A percentile compares a stretch with the other conserved stretches of the same genome.
phyloP scores from a whole-genome alignment of 2,888 invertebrate species.

The Prosapia bicincta region DNA sequence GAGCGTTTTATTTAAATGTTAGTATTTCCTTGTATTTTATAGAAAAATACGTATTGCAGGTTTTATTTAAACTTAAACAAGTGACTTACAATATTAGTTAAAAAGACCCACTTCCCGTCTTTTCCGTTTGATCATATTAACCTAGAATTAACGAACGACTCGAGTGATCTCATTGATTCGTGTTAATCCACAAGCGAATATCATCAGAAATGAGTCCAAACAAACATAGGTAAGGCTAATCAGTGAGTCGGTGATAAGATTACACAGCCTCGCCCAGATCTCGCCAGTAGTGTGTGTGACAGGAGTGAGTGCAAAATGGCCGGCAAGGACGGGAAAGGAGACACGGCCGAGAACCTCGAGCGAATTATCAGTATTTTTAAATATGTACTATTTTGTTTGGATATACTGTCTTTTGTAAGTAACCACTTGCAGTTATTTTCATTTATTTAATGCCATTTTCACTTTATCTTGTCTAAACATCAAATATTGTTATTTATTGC shows the following conservation, averaged over 20 bases:
- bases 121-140: too few species aligned
- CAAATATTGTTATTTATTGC: too few species aligned
- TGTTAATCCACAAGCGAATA: not conserved
- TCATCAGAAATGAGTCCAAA: not conserved
- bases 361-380: slow-evolving; percentile 76
- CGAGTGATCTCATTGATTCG: not conserved
- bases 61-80: too few species aligned
- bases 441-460: too few species aligned
- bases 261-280: slow-evolving; percentile 6
- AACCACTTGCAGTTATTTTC: too few species aligned
- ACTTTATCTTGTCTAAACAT: too few species aligned
- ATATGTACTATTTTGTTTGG: slow-evolving; percentile 77
- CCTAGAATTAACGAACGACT: too few species aligned
- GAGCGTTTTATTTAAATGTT: too few species aligned
- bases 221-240: not conserved
- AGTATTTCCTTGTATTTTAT: too few species aligned
- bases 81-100: too few species aligned
- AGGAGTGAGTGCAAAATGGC: slow-evolving; percentile 17
- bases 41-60: too few species aligned
- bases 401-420: slow-evolving; percentile 68
- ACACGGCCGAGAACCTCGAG: slow-evolving; percentile 57
- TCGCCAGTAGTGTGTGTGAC: not conserved
- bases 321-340: slow-evolving; percentile 20
- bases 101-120: too few species aligned
- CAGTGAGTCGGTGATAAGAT: not conserved